These are phyloP conservation scores for Eledone cirrhosa DNA, from an alignment of 2,888 invertebrate genomes.

Conservation along the genomic window DNA sequence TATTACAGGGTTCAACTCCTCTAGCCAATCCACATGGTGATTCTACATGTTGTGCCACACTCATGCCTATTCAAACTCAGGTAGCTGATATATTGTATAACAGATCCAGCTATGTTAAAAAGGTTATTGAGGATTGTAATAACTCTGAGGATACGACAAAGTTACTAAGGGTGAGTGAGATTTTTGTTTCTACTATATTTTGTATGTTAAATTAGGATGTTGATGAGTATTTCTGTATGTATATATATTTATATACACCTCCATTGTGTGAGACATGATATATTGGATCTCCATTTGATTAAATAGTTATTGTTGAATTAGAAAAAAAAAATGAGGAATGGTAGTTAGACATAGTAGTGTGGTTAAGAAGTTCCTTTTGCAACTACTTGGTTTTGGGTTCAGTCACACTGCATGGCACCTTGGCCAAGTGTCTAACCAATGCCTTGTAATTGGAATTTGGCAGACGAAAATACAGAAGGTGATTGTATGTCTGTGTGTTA, in stretches of 20 bases:
- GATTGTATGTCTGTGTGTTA: no score
- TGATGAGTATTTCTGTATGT: background rate
- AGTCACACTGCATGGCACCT: no score
- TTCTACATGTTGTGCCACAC: conserved; percentile 67
- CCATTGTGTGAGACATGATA: background rate
- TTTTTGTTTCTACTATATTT: background rate
- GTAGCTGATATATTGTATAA: conserved; percentile 85
- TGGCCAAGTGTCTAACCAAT: no score
- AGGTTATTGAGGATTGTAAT: conserved; percentile 92
- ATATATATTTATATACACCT: background rate
- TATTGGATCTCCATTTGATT: background rate
- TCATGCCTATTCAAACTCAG: conserved; percentile 77
- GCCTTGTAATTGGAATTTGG: no score
- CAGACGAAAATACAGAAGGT: no score
- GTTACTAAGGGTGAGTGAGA: conserved; percentile 71
- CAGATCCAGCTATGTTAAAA: conserved; percentile 84
- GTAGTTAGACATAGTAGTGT: no score
- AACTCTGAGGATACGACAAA: conserved; percentile 90
- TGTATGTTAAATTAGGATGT: background rate
- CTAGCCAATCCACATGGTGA: conserved; percentile 63
- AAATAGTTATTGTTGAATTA: no score
- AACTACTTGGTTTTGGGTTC: no score
- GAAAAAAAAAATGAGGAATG: no score
- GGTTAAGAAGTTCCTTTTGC: no score
- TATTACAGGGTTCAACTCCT: conserved; percentile 49